These are phyloP conservation scores for Otis tarda DNA, from an alignment of 2,113 vertebrate genomes.

Conservation along the genomic window DNA sequence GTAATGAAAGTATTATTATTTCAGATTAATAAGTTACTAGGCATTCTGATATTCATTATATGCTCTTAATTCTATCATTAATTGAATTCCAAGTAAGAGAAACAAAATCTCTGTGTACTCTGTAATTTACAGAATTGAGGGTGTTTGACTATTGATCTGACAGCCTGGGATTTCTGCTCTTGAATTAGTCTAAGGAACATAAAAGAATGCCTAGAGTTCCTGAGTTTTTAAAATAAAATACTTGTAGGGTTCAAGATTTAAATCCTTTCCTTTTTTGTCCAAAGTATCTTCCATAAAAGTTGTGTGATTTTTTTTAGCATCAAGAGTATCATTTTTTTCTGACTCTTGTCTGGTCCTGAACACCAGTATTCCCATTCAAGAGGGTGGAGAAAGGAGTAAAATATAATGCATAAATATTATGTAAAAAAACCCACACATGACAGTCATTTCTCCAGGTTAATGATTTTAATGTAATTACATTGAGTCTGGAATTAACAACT, in stretches of 20 bases:
- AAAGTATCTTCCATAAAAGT: not conserved
- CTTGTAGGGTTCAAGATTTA: not conserved
- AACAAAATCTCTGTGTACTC: not conserved
- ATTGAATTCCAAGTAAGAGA: not conserved
- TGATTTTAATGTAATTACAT: not conserved
- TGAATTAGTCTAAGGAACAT: not conserved
- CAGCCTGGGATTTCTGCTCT: not conserved
- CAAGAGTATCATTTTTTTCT: not conserved
- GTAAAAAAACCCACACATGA: rapidly evolving
- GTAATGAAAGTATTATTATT: not conserved
- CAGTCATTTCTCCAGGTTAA: not conserved
- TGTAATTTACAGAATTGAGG: not conserved
- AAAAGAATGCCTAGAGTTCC: not conserved
- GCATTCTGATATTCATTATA: not conserved
- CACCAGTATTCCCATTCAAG: not conserved
- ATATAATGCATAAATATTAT: not conserved
- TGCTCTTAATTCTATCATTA: not conserved
- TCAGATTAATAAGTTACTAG: not conserved
- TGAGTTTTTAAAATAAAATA: not conserved
- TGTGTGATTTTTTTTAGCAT: not conserved
- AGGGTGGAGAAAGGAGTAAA: not conserved
- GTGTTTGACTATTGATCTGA: not conserved
- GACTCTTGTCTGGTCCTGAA: not conserved
- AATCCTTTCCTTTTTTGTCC: not conserved
- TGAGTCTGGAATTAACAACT: not conserved